Evolutionary conservation across 2,797 vertebrate species (phyloP), one percentile per base, ranked within the genome.

Genomic region (Neomorphus geoffroyi): DNA sequence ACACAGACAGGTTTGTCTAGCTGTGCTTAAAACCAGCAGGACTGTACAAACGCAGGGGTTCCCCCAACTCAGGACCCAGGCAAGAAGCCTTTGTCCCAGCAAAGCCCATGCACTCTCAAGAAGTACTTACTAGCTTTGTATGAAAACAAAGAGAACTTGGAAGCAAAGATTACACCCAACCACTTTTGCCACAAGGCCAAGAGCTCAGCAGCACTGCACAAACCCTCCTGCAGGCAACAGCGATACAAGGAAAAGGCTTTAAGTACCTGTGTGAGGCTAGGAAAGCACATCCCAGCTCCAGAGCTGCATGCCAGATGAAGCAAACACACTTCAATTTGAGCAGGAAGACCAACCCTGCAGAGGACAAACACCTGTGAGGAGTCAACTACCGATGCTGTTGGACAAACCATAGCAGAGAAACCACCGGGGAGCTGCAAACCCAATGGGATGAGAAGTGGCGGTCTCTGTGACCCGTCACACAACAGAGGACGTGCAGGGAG

Each of bases 361-460:
- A 18, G 64, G 11, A 54, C 16, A 65, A 45, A 28, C 0, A 4
- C 24, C 53, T 18, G 18, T 0, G 21, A 65, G 37, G 48, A 70
- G 27, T 1, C 19, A 94, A 72, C 17, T 14, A 10, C 35, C 0
- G 6, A 45, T 41, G 45, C 18, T 28, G 32, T 53, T 13, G 17
- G 26, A 74, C 3, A 58, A 84, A 60, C 0, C 2, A 17, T 0
- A 46, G 30, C 51, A 58, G 23, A 41, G 62, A 61, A 62, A 22
- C 2, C 4, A 19, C 6, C 41, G 21, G 30, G 54, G 28, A 65
- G 23, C 50, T 71, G 67, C n/a, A 89, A 70, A 80, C 5, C 53
- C 53, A 30, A 14, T 0, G 1, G 41, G 56, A 9, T 13, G 28
- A 60, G 21, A 46, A 32, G 6, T 4, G 6, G 4, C 4, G 2